phyloP scores from a whole-genome alignment of 2,113 vertebrate species.

The Fulica atra region DNA sequence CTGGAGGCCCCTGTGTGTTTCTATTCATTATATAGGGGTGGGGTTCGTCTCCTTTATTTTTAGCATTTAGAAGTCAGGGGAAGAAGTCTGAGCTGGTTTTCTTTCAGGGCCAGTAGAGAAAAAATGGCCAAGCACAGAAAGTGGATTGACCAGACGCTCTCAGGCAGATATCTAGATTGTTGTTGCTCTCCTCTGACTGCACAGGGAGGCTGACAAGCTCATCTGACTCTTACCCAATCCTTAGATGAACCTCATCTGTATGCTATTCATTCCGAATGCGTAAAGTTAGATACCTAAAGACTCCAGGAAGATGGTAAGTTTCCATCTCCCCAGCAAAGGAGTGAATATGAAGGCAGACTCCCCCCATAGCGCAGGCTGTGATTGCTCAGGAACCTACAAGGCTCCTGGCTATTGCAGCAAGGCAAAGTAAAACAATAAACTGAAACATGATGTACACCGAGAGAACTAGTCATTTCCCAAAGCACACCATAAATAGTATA shows the following conservation, averaged over 20 bases:
- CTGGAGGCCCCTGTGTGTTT: background rate
- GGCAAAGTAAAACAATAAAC: background rate
- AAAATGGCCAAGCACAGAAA: background rate
- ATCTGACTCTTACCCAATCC: background rate
- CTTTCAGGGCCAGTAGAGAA: background rate
- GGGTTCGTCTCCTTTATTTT: background rate
- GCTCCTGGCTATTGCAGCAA: background rate
- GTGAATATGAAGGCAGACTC: background rate
- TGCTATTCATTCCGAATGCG: background rate
- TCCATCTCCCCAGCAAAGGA: background rate
- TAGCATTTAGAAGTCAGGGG: background rate
- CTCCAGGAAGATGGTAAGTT: background rate
- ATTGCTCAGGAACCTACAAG: background rate
- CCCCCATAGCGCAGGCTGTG: background rate
- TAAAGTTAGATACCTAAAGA: background rate
- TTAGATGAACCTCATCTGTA: background rate
- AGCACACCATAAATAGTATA: slow-evolving; percentile 32
- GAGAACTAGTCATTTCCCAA: slow-evolving; percentile 11
- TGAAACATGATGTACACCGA: background rate
- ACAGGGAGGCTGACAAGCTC: background rate
- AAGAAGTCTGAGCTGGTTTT: background rate
- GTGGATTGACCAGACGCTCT: background rate
- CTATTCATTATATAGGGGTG: background rate
- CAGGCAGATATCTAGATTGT: background rate
- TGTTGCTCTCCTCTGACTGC: background rate